These are phyloP conservation scores for Oscheius sp. DNA, from an alignment of 1,140 invertebrate genomes.

Conservation along the genomic window DNA sequence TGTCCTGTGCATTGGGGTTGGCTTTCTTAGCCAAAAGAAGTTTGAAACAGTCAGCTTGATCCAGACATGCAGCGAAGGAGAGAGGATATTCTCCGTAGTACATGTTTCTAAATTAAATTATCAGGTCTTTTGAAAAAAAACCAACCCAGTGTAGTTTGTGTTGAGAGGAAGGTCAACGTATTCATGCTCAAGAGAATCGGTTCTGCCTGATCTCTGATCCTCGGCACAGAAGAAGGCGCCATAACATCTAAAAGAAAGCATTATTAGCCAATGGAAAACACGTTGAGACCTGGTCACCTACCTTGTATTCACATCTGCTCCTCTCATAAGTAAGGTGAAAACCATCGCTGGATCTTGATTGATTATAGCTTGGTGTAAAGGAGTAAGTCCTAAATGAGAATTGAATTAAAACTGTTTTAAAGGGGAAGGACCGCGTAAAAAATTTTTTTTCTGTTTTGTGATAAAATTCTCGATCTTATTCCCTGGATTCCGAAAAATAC, in stretches of 20 bases:
- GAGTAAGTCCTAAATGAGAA: slow-evolving; percentile 56
- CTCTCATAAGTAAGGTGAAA: slow-evolving; percentile 86
- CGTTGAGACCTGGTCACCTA: too few relatives aligned
- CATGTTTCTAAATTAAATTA: slow-evolving; percentile 73
- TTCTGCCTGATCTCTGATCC: slow-evolving; percentile 86
- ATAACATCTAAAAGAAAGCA: slow-evolving; percentile 64
- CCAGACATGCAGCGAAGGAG: slow-evolving; percentile 91
- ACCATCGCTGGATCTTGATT: slow-evolving; percentile 97
- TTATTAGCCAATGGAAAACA: neutral
- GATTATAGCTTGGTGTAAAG: slow-evolving; percentile 90
- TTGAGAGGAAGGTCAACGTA: slow-evolving; percentile 78
- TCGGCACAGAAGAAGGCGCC: slow-evolving; percentile 96
- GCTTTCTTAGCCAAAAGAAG: slow-evolving; percentile 87
- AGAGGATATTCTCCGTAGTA: slow-evolving; percentile 98
- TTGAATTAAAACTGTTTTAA: too few relatives aligned
- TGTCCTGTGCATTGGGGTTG: slow-evolving; percentile 88
- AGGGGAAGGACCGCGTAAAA: too few relatives aligned
- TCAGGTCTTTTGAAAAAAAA: neutral
- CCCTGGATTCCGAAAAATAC: too few relatives aligned
- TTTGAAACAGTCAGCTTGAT: slow-evolving; percentile 92
- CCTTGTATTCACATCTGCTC: slow-evolving; percentile 82
- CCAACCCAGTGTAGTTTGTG: slow-evolving; percentile 88
- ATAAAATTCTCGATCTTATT: too few relatives aligned
- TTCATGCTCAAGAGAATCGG: slow-evolving; percentile 84
- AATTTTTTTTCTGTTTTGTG: too few relatives aligned